Evolutionary conservation across 1,140 invertebrate genomes (phyloP).

Genomic region (Venustaconcha ellipsiformis): DNA sequence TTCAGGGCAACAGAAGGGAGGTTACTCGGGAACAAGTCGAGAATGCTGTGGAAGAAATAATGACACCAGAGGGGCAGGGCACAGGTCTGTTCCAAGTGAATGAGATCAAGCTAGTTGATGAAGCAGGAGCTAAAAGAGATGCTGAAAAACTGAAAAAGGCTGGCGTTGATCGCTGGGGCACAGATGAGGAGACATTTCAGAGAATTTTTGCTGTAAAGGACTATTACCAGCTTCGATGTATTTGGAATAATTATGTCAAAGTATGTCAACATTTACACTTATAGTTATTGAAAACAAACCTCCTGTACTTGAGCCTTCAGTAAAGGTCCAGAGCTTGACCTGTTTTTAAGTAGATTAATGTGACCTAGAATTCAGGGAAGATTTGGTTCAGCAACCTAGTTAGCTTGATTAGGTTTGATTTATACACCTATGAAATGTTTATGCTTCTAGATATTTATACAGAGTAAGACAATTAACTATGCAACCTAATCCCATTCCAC

Average conservation of each 20-base stretch:
- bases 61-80: slow-evolving; percentile 38
- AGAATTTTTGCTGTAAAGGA: slow-evolving; percentile 55
- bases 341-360: too few species aligned
- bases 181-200: slow-evolving; percentile 69
- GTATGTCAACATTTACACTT: slow-evolving; percentile 23
- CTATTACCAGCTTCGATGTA: slow-evolving; percentile 60
- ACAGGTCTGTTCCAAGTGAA: slow-evolving; percentile 60
- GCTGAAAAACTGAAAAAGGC: slow-evolving; percentile 60
- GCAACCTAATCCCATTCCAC: too few species aligned
- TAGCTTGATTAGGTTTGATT: too few species aligned
- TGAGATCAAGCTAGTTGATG: slow-evolving; percentile 48
- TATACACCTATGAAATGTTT: too few species aligned
- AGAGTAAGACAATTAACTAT: too few species aligned
- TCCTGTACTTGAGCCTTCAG: too few species aligned
- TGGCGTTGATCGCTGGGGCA: slow-evolving; percentile 70
- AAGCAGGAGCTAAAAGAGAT: slow-evolving; percentile 44
- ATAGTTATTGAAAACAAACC: too few species aligned
- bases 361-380: too few species aligned
- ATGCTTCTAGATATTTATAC: too few species aligned
- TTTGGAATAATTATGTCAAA: slow-evolving; percentile 66
- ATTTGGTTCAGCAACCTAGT: too few species aligned
- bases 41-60: slow-evolving; percentile 54
- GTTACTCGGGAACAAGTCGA: slow-evolving; percentile 40
- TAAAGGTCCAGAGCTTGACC: too few species aligned
- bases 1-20: slow-evolving; percentile 52